Evolutionary conservation across 2,797 vertebrate genomes (phyloP).

Genomic region (Rhadinocentrus ornatus): DNA sequence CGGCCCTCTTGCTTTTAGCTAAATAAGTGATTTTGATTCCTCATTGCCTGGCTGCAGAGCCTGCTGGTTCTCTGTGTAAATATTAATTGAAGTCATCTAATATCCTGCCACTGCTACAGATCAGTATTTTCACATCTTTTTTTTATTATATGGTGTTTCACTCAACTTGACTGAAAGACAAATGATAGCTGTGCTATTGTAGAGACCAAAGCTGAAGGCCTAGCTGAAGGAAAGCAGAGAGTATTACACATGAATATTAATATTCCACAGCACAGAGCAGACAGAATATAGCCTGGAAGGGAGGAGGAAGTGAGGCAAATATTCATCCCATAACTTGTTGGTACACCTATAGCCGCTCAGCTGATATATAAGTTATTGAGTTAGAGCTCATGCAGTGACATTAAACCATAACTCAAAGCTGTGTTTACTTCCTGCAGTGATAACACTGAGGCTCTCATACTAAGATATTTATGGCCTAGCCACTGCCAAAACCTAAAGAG

Average conservation of each 20-base stretch:
- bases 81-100: conserved; percentile 43
- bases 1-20: conserved; percentile 41
- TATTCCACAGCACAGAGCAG: conserved; percentile 6
- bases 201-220: not conserved
- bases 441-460: conserved; percentile 22
- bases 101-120: conserved; percentile 10
- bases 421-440: conserved; percentile 53
- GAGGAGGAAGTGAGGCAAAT: conserved; percentile 1
- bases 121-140: conserved; percentile 5
- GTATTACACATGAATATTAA: not conserved
- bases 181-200: conserved; percentile 4
- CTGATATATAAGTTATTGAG: conserved; percentile 45
- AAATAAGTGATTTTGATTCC: conserved; percentile 50
- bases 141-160: conserved; percentile 9
- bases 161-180: not conserved
- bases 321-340: conserved; percentile 19
- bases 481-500: conserved; percentile 42
- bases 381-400: conserved; percentile 42
- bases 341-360: conserved; percentile 19
- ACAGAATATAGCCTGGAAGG: not conserved
- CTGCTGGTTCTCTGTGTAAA: conserved; percentile 22
- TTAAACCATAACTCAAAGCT: conserved; percentile 41
- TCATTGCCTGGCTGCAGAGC: conserved; percentile 28
- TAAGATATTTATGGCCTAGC: conserved; percentile 24
- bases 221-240: not conserved